A percentile compares a stretch with the other conserved stretches of the same genome.
These are phyloP conservation scores for Cottus gobio DNA, from an alignment of 2,113 vertebrate genomes.

Conservation along the genomic window DNA sequence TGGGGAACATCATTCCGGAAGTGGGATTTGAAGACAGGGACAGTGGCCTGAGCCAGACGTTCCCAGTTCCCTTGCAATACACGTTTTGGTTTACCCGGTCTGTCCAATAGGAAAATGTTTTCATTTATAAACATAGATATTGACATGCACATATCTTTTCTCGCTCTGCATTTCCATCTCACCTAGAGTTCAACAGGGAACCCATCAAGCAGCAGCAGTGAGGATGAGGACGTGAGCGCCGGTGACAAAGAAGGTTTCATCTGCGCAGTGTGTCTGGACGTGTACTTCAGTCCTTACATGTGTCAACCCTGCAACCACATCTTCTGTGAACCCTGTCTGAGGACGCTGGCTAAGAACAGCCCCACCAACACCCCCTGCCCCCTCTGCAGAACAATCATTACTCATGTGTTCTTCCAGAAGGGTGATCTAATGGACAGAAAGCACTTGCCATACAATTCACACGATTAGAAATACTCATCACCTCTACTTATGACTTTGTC, in stretches of 20 bases:
- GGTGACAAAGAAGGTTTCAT: slow-evolving; percentile 87
- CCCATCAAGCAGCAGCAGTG: slow-evolving; percentile 68
- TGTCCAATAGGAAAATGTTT: background rate
- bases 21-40: background rate
- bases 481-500: background rate
- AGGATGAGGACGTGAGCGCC: slow-evolving; percentile 61
- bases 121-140: background rate
- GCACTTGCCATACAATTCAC: slow-evolving; percentile 11
- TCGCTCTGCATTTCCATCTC: background rate
- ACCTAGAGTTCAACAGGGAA: slow-evolving; percentile 77
- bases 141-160: background rate
- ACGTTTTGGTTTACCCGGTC: background rate
- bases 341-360: slow-evolving; percentile 94
- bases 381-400: slow-evolving; percentile 92
- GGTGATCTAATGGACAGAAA: slow-evolving; percentile 79
- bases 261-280: slow-evolving; percentile 95
- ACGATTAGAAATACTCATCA: slow-evolving; percentile 10
- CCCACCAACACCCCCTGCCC: slow-evolving; percentile 93
- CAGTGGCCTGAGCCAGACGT: background rate
- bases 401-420: slow-evolving; percentile 95
- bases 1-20: background rate
- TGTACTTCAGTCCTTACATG: slow-evolving; percentile 97
- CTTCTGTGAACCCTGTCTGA: slow-evolving; percentile 97
- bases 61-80: background rate
- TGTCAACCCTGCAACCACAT: slow-evolving; percentile 96